A percentile compares a stretch with the other conserved stretches of the same genome.
Evolutionary conservation across 2,888 invertebrate genomes (phyloP).

Genomic region (Cerastoderma edule): DNA sequence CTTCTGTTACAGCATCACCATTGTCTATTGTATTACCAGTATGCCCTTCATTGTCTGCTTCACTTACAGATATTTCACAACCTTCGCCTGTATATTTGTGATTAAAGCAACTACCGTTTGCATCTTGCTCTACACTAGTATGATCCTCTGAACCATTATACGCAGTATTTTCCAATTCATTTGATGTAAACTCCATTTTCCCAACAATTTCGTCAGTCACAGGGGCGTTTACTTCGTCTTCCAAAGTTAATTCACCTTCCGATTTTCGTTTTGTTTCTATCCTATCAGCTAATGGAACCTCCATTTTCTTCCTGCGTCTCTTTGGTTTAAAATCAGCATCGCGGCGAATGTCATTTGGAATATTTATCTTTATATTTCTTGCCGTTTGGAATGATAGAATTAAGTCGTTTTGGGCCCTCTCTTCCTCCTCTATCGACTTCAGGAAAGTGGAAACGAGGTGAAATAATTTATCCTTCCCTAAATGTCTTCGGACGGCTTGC

Average conservation of each 20-base stretch:
- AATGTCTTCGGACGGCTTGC: slow-evolving; percentile 34
- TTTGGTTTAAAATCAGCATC: neutral
- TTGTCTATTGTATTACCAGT: neutral
- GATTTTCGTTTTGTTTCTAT: slow-evolving; percentile 3
- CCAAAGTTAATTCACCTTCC: neutral
- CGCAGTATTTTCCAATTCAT: neutral
- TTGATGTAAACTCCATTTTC: neutral
- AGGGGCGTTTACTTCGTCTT: neutral
- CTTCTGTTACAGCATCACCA: neutral
- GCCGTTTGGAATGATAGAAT: slow-evolving; percentile 34
- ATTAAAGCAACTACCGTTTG: neutral
- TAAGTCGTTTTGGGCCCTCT: slow-evolving; percentile 36
- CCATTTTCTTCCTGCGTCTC: slow-evolving; percentile 4
- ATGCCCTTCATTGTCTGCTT: neutral
- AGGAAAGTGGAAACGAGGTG: slow-evolving; percentile 31
- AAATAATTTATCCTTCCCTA: slow-evolving; percentile 40
- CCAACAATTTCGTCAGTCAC: neutral
- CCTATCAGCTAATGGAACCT: neutral
- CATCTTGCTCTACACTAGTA: neutral
- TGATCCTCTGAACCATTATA: neutral
- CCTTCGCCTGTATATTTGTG: neutral
- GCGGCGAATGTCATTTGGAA: neutral
- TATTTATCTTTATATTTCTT: slow-evolving; percentile 24
- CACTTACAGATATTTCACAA: neutral
- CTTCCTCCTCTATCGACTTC: slow-evolving; percentile 38